Conservation (phyloP, 2,113 vertebrate genomes). For the Solenodon paradoxus region DNA sequence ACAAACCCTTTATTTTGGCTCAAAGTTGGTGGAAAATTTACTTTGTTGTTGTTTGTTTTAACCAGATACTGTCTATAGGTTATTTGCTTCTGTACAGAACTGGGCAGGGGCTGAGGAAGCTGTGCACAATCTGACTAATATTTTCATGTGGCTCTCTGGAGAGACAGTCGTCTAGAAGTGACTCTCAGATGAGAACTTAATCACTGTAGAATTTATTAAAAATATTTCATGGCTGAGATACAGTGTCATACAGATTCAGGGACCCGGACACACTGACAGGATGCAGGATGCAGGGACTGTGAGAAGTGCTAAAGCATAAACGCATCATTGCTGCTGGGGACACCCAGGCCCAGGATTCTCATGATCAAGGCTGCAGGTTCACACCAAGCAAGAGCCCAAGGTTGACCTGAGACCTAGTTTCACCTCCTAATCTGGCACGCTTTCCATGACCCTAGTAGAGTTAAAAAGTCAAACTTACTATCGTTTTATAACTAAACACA, state of each 20-base stretch:
- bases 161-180: background rate
- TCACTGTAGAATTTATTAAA: background rate
- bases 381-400: background rate
- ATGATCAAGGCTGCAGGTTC: background rate
- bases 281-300: no score
- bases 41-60: background rate
- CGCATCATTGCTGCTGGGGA: accelerated
- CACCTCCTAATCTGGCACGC: background rate
- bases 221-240: background rate
- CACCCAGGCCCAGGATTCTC: no score
- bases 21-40: conserved; percentile 16
- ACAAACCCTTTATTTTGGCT: conserved; percentile 51
- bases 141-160: conserved; percentile 43
- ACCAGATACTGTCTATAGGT: background rate
- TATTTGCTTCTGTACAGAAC: background rate
- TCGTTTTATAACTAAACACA: background rate
- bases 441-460: accelerated
- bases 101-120: background rate
- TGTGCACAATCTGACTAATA: conserved; percentile 23
- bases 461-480: background rate
- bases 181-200: background rate
- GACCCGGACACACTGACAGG: no score
- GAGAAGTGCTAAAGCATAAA: background rate
- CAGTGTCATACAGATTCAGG: background rate
- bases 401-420: background rate